phyloP scores from a whole-genome alignment of 1,140 invertebrate species.

The Trichonephila clavata region DNA sequence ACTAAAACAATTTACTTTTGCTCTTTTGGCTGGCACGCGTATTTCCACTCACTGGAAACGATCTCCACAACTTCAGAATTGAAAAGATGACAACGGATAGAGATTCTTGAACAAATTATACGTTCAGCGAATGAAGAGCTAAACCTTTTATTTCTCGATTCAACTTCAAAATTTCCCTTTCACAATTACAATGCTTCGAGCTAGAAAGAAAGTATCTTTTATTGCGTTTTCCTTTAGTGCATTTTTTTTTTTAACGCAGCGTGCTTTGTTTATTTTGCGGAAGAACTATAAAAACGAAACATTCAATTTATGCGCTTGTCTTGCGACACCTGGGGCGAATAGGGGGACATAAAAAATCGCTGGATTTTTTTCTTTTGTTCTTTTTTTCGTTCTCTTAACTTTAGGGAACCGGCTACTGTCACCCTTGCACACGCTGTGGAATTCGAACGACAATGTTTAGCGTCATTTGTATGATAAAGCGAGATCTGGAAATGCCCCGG shows the following conservation, averaged over 20 bases:
- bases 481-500: conserved; percentile 50
- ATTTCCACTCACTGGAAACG: neutral
- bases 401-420: neutral
- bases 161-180: conserved; percentile 52
- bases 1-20: neutral
- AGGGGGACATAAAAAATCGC: conserved; percentile 59
- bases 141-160: conserved; percentile 47
- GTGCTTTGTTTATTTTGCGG: conserved; percentile 63
- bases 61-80: neutral
- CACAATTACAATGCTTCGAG: conserved; percentile 65
- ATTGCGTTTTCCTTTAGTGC: conserved; percentile 36
- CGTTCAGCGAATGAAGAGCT: conserved; percentile 24
- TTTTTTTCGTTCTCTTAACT: conserved; percentile 33
- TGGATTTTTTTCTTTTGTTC: conserved; percentile 44
- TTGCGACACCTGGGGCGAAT: conserved; percentile 74
- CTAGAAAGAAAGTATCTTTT: conserved; percentile 42
- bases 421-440: conserved; percentile 30
- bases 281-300: conserved; percentile 70
- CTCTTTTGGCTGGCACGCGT: neutral
- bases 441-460: conserved; percentile 69
- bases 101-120: neutral
- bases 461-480: conserved; percentile 76
- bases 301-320: conserved; percentile 75
- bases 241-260: conserved; percentile 19
- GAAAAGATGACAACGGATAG: neutral